phyloP scores from a whole-genome alignment of 2,113 vertebrate genomes.

The Crypturellus undulatus region DNA sequence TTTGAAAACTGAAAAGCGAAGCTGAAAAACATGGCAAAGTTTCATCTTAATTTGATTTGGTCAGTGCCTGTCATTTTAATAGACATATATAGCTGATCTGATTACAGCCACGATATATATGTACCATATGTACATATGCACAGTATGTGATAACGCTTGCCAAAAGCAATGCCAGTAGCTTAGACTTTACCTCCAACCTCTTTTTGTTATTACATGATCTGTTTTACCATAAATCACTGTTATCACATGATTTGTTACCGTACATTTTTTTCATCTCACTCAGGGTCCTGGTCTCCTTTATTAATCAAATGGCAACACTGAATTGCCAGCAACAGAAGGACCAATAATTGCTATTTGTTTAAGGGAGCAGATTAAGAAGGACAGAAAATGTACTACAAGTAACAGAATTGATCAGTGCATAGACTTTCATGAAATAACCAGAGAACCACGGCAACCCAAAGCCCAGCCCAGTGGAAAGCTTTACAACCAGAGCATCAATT shows the following conservation, averaged over 20 bases:
- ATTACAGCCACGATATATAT: background rate
- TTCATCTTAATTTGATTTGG: background rate
- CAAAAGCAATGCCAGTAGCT: background rate
- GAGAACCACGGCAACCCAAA: background rate
- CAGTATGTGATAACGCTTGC: background rate
- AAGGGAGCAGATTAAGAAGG: background rate
- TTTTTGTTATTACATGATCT: background rate
- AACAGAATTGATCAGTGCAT: background rate
- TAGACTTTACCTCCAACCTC: fast-evolving
- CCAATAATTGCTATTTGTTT: background rate
- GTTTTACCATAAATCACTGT: background rate
- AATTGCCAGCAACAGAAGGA: background rate
- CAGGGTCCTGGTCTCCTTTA: background rate
- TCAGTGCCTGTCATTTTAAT: background rate
- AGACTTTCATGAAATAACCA: background rate
- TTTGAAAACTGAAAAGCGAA: conserved; percentile 1
- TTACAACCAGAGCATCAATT: background rate
- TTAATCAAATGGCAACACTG: background rate
- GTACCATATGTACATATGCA: background rate
- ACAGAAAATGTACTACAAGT: background rate
- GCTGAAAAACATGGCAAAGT: background rate
- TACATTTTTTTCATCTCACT: background rate
- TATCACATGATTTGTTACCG: background rate
- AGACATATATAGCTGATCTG: background rate
- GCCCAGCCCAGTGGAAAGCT: background rate